A percentile compares a stretch with the other conserved stretches of the same genome.
phyloP scores from a whole-genome alignment of 2,888 invertebrate species.

The Aplocera efformata region DNA sequence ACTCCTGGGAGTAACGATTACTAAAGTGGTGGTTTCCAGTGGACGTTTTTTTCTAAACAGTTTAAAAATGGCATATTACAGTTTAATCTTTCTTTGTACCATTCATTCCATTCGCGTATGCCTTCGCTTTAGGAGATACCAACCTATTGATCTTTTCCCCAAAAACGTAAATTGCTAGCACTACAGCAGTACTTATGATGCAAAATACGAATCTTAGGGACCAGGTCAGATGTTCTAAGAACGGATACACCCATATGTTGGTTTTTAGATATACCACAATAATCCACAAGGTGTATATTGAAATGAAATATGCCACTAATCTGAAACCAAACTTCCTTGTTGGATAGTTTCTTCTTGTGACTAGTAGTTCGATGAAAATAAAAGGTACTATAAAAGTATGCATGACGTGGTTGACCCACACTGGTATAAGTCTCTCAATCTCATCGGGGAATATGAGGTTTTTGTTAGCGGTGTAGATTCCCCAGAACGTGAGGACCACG shows the following conservation, averaged over 20 bases:
- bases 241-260: conserved; percentile 94
- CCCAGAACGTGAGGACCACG: conserved; percentile 94
- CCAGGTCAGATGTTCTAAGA: conserved; percentile 86
- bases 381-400: conserved; percentile 91
- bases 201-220: conserved; percentile 86
- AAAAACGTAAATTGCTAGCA: conserved; percentile 82
- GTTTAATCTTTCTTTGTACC: conserved; percentile 25
- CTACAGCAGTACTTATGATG: conserved; percentile 76
- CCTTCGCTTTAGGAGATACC: conserved; percentile 78
- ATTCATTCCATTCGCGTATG: conserved; percentile 34
- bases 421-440: conserved; percentile 89
- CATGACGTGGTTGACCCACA: conserved; percentile 93
- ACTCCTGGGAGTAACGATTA: too few relatives aligned
- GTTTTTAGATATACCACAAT: conserved; percentile 84
- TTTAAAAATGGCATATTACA: too few relatives aligned
- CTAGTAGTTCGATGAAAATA: conserved; percentile 85
- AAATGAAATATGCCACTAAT: conserved; percentile 79
- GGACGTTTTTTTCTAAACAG: too few relatives aligned
- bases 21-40: too few relatives aligned
- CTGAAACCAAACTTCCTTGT: conserved; percentile 81
- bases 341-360: conserved; percentile 87
- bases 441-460: conserved; percentile 92
- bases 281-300: conserved; percentile 85
- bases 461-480: conserved; percentile 89
- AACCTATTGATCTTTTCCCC: conserved; percentile 86